Conservation (phyloP, 2,113 vertebrate genomes). For the Romanogobio albipinnatus region DNA sequence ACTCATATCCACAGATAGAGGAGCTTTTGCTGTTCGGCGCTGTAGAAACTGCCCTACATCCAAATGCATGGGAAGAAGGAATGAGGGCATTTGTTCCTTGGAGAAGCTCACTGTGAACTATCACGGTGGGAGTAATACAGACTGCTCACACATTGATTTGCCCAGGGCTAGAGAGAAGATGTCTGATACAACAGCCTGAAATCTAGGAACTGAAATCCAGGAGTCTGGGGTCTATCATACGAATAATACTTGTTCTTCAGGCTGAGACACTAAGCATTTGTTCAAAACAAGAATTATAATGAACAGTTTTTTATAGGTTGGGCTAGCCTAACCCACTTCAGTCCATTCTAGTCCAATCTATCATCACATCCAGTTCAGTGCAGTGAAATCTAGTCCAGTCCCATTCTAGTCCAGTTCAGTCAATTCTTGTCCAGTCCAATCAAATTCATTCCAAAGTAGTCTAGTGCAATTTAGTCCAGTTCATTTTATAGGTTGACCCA, state of each 20-base stretch:
- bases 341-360: not conserved
- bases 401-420: not conserved
- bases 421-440: not conserved
- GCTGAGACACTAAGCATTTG: not conserved
- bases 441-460: not conserved
- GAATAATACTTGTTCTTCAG: not conserved
- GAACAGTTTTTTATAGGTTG: not conserved
- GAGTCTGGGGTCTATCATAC: not conserved
- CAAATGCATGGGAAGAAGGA: not conserved
- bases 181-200: constrained; percentile 13
- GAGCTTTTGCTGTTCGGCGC: not conserved
- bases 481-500: not conserved
- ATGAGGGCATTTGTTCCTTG: constrained; percentile 5
- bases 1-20: not conserved
- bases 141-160: not conserved
- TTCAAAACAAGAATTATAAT: not conserved
- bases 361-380: not conserved
- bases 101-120: not conserved
- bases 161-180: not conserved
- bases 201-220: constrained; percentile 18
- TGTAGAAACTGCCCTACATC: constrained; percentile 9
- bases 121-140: not conserved
- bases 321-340: not conserved
- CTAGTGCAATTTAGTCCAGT: not conserved
- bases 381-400: not conserved